Percentiles rank a stretch among this genome's conserved stretches.
Evolutionary conservation across 2,888 invertebrate species (phyloP).

Genomic region (Apotomis capreana): DNA sequence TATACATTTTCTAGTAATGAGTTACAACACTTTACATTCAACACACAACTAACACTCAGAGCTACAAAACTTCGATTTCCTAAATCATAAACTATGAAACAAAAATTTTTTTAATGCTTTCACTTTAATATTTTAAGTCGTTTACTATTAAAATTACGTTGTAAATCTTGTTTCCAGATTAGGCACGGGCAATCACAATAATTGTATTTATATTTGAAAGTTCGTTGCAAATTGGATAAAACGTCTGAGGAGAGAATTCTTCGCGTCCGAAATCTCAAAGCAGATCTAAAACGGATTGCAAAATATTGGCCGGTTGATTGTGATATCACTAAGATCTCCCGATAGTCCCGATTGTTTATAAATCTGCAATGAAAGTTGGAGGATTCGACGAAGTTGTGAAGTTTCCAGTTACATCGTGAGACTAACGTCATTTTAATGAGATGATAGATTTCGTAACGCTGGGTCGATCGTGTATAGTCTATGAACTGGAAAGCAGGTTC

Average conservation of each 20-base stretch:
- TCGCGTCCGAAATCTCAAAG: constrained; percentile 1
- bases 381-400: constrained; percentile 13
- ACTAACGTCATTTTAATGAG: constrained; percentile 40
- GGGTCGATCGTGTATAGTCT: constrained; percentile 44
- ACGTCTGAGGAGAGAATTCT: neutral
- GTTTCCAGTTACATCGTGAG: constrained; percentile 34
- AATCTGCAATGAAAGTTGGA: constrained; percentile 26
- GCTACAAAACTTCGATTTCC: constrained; percentile 18
- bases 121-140: constrained; percentile 40
- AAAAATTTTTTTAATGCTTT: constrained; percentile 42
- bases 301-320: constrained; percentile 22
- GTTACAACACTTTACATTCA: neutral
- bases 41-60: neutral
- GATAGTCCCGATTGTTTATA: constrained; percentile 32
- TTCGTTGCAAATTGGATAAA: constrained; percentile 38
- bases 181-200: constrained; percentile 31
- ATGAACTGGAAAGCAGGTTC: constrained; percentile 56
- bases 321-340: constrained; percentile 35
- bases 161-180: constrained; percentile 37
- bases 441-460: constrained; percentile 42
- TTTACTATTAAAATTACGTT: constrained; percentile 33
- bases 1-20: constrained; percentile 8
- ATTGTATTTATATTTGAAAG: constrained; percentile 39
- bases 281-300: constrained; percentile 23
- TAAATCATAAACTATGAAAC: constrained; percentile 37